These are phyloP conservation scores for Cyclina sinensis DNA, from an alignment of 1,140 invertebrate species.

Conservation along the genomic window DNA sequence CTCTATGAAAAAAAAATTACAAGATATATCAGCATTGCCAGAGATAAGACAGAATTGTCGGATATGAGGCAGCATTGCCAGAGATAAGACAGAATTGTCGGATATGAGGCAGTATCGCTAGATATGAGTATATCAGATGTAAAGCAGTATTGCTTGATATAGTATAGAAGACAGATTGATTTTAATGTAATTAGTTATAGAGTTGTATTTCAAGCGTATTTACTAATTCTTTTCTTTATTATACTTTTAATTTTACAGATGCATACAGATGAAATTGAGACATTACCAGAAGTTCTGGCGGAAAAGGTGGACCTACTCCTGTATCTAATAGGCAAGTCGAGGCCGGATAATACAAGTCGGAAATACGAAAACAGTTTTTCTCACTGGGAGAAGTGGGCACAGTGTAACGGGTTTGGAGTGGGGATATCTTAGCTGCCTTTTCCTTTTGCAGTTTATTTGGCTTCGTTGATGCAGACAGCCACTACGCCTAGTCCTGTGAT, in stretches of 20 bases:
- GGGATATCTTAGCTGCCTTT: constrained; percentile 55
- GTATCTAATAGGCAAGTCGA: constrained; percentile 19
- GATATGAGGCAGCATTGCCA: neutral
- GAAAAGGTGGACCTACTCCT: constrained; percentile 48
- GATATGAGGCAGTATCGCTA: neutral
- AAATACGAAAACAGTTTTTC: constrained; percentile 52
- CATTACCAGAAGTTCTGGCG: constrained; percentile 45
- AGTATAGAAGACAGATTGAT: neutral
- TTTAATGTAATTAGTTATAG: no score
- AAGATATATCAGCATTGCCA: no score
- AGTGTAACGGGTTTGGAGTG: constrained; percentile 26
- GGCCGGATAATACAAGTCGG: constrained; percentile 9
- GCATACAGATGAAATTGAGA: constrained; percentile 26
- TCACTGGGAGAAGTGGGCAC: constrained; percentile 46
- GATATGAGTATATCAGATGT: neutral
- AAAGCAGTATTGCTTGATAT: no score
- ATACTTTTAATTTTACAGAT: constrained; percentile 35
- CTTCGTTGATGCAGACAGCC: constrained; percentile 41
- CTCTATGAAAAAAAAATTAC: neutral
- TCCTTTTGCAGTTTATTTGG: constrained; percentile 41
- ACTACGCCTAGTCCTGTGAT: constrained; percentile 13
- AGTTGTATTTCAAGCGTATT: neutral
- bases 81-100: neutral
- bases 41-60: neutral
- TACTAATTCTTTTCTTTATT: neutral